A percentile compares a stretch with the other conserved stretches of the same genome.
These are phyloP conservation scores for Aspidiotus destructor DNA, from an alignment of 2,888 invertebrate genomes.

Conservation along the genomic window DNA sequence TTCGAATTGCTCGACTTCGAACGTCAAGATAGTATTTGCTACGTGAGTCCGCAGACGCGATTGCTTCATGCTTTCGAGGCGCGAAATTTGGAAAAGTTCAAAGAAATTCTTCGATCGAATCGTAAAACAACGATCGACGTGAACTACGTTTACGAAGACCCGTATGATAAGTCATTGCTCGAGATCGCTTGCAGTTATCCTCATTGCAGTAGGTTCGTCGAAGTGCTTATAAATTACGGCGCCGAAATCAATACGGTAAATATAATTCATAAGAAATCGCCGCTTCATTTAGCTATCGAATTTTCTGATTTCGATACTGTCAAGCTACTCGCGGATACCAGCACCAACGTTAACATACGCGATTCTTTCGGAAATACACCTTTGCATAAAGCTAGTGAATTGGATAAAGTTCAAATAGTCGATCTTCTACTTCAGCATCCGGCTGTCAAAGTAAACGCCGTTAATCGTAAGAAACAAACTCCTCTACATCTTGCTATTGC, in stretches of 20 bases:
- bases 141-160: slow-evolving; percentile 49
- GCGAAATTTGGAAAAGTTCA: slow-evolving; percentile 49
- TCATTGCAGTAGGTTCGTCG: slow-evolving; percentile 47
- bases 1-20: slow-evolving; percentile 10
- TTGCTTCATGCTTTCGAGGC: slow-evolving; percentile 48
- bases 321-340: slow-evolving; percentile 41
- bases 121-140: slow-evolving; percentile 44
- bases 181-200: slow-evolving; percentile 47
- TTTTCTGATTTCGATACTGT: slow-evolving; percentile 47
- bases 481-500: slow-evolving; percentile 43
- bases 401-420: slow-evolving; percentile 42
- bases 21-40: slow-evolving; percentile 30
- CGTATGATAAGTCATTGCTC: slow-evolving; percentile 52
- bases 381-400: slow-evolving; percentile 47
- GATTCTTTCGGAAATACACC: slow-evolving; percentile 48
- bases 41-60: slow-evolving; percentile 40
- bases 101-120: slow-evolving; percentile 43
- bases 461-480: slow-evolving; percentile 40
- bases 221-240: slow-evolving; percentile 50
- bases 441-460: slow-evolving; percentile 41
- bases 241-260: slow-evolving; percentile 54
- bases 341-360: slow-evolving; percentile 47
- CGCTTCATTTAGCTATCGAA: slow-evolving; percentile 56
- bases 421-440: slow-evolving; percentile 39
- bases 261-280: slow-evolving; percentile 50